phyloP scores from a whole-genome alignment of 2,888 invertebrate species.

The Epistrophe eligans region DNA sequence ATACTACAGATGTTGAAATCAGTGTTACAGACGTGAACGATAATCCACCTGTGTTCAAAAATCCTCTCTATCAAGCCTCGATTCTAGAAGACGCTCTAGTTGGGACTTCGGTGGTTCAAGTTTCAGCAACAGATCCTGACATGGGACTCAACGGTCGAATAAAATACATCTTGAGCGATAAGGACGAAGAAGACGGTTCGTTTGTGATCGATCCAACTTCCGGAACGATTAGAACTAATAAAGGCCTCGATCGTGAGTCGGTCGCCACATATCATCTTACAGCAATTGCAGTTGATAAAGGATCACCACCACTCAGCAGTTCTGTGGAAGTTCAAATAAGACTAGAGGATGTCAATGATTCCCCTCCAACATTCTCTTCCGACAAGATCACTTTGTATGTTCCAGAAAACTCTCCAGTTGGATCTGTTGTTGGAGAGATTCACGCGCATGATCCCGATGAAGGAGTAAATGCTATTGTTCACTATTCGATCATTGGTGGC shows the following conservation, averaged over 20 bases:
- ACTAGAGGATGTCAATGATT: constrained; percentile 95
- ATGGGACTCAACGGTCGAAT: constrained; percentile 94
- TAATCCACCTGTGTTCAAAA: constrained; percentile 94
- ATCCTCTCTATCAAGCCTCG: constrained; percentile 91
- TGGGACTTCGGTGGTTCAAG: constrained; percentile 90
- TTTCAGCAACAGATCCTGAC: constrained; percentile 93
- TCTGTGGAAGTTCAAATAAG: constrained; percentile 90
- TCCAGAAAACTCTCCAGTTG: constrained; percentile 98
- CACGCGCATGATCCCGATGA: constrained; percentile 96
- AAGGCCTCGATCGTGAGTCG: constrained; percentile 95
- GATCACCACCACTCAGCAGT: constrained; percentile 90
- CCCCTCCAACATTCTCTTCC: constrained; percentile 94
- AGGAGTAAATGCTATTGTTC: constrained; percentile 94
- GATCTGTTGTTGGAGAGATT: constrained; percentile 96
- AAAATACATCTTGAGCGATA: constrained; percentile 90
- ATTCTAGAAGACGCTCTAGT: constrained; percentile 95
- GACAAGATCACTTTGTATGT: constrained; percentile 95
- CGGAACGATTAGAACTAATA: constrained; percentile 95
- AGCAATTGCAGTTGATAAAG: constrained; percentile 95
- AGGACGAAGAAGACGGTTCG: constrained; percentile 92
- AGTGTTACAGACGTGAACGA: constrained; percentile 98
- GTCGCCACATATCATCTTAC: constrained; percentile 93
- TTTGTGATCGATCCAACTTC: constrained; percentile 96
- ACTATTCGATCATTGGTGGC: constrained; percentile 97
- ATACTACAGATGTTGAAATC: constrained; percentile 98